A percentile compares a stretch with the other conserved stretches of the same genome.
phyloP scores from a whole-genome alignment of 2,797 vertebrate genomes.

The Lepilemur septentrionalis region DNA sequence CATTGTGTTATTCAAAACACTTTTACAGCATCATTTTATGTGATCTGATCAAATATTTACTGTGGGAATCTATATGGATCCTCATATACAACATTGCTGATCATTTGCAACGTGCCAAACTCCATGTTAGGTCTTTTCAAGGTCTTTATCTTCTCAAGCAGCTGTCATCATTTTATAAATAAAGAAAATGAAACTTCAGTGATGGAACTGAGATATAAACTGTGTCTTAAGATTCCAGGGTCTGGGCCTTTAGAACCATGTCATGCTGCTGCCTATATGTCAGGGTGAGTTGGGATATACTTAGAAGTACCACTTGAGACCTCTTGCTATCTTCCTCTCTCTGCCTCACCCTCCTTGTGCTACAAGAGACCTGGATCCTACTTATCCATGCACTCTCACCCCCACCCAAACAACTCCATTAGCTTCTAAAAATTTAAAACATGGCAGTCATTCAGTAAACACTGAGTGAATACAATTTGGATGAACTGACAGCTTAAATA shows the following conservation, averaged over 20 bases:
- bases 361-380: not conserved
- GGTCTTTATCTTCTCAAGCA: not conserved
- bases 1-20: not conserved
- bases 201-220: not conserved
- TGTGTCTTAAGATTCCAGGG: not conserved
- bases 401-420: not conserved
- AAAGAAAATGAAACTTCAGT: not conserved
- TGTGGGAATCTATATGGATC: not conserved
- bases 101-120: not conserved
- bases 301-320: not conserved
- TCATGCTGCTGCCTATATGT: rapidly evolving
- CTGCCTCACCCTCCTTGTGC: not conserved
- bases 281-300: not conserved
- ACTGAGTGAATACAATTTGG: not conserved
- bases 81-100: not conserved
- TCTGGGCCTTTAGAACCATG: not conserved
- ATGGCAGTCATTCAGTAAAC: not conserved
- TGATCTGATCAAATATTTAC: not conserved
- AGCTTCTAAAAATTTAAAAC: not conserved
- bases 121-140: not conserved
- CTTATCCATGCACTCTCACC: not conserved
- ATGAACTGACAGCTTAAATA: not conserved
- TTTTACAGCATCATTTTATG: not conserved
- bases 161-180: not conserved
- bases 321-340: not conserved